These are phyloP conservation scores for Scaptomyza pallida DNA, from an alignment of 1,140 invertebrate species.

Conservation along the genomic window DNA sequence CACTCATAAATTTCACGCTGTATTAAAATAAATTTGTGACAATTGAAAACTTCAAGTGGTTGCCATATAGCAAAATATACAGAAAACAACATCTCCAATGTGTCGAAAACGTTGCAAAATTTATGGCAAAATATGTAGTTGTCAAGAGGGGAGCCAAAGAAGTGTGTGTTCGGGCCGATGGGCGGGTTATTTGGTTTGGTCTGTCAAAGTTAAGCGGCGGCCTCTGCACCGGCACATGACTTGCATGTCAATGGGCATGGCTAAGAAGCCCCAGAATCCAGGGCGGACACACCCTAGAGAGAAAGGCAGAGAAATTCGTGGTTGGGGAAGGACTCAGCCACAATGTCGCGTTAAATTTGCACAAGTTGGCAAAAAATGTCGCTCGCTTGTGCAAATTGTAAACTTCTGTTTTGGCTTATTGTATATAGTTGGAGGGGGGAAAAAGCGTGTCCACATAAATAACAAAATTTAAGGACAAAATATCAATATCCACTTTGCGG, in stretches of 20 bases:
- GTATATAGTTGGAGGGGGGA: background rate
- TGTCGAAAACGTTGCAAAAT: constrained; percentile 59
- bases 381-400: constrained; percentile 63
- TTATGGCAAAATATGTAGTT: constrained; percentile 58
- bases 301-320: constrained; percentile 9
- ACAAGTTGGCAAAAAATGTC: constrained; percentile 64
- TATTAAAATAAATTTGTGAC: constrained; percentile 79
- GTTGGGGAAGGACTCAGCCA: constrained; percentile 19
- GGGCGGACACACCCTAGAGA: constrained; percentile 29
- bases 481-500: constrained; percentile 80
- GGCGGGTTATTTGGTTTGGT: constrained; percentile 47
- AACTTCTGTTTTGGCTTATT: constrained; percentile 59
- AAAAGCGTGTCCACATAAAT: constrained; percentile 67
- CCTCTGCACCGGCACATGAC: constrained; percentile 76
- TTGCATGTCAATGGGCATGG: constrained; percentile 71
- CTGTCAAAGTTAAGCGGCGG: constrained; percentile 77
- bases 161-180: background rate
- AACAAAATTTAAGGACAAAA: constrained; percentile 82
- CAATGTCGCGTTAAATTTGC: constrained; percentile 80
- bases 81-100: constrained; percentile 47
- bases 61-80: constrained; percentile 35
- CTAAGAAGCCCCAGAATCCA: constrained; percentile 17
- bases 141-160: background rate
- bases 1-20: constrained; percentile 80
- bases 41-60: constrained; percentile 65